phyloP scores from a whole-genome alignment of 2,888 invertebrate species.

The Caenorhabditis parvicauda region DNA sequence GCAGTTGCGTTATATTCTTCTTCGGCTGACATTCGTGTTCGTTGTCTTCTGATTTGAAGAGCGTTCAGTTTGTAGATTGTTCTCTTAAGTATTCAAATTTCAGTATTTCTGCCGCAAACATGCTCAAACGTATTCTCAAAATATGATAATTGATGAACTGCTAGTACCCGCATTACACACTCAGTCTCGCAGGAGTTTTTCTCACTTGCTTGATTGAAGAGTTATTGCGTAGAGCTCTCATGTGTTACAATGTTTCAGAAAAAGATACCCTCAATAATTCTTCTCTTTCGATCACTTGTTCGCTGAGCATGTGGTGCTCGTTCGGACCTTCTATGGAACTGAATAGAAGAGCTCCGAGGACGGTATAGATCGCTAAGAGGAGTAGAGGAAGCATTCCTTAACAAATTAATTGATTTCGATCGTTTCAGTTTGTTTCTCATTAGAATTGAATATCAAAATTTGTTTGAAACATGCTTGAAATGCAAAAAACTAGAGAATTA shows the following conservation, averaged over 20 bases:
- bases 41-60: conserved; percentile 32
- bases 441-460: too few species aligned
- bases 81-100: conserved; percentile 32
- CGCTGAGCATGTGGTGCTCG: conserved; percentile 45
- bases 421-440: too few species aligned
- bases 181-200: too few species aligned
- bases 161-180: too few species aligned
- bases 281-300: conserved; percentile 42
- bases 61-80: conserved; percentile 52
- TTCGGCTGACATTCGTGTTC: conserved; percentile 38
- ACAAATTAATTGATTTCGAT: not conserved
- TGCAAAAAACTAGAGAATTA: too few species aligned
- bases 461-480: too few species aligned
- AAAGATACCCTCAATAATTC: conserved; percentile 51
- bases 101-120: not conserved
- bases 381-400: conserved; percentile 40
- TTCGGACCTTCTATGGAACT: conserved; percentile 52
- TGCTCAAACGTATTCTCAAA: not conserved
- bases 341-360: conserved; percentile 52
- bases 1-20: conserved; percentile 57
- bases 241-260: not conserved
- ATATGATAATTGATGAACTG: conserved; percentile 1
- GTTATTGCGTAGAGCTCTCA: not conserved
- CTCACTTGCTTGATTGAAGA: too few species aligned
- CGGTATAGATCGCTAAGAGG: conserved; percentile 43